Conservation (phyloP, 2,113 vertebrate species). For the Aix galericulata region DNA sequence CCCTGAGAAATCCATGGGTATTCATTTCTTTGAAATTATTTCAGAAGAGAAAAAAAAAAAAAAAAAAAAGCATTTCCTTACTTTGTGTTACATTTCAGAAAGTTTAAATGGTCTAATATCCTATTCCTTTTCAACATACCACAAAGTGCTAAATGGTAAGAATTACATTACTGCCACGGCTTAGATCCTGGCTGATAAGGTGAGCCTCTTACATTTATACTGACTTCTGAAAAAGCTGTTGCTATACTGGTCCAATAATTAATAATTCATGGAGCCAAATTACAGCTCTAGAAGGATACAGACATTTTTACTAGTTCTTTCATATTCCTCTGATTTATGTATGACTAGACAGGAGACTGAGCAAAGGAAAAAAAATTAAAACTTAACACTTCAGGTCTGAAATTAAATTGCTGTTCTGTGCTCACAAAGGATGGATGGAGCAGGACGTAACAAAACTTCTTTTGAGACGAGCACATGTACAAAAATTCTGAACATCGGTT, state of each 20-base stretch:
- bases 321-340: constrained; percentile 85
- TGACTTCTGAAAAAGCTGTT: constrained; percentile 79
- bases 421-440: not conserved
- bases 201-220: constrained; percentile 84
- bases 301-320: constrained; percentile 84
- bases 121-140: constrained; percentile 79
- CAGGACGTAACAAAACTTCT: not conserved
- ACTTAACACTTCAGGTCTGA: constrained; percentile 65
- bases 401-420: constrained; percentile 19
- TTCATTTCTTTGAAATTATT: constrained; percentile 44
- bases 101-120: constrained; percentile 82
- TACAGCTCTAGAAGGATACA: constrained; percentile 85
- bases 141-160: constrained; percentile 89
- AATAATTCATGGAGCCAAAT: constrained; percentile 93
- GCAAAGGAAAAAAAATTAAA: constrained; percentile 51
- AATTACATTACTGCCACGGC: constrained; percentile 83
- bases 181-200: constrained; percentile 89
- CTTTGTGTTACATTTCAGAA: constrained; percentile 81
- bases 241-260: constrained; percentile 82
- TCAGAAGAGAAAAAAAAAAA: not conserved
- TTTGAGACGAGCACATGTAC: not conserved
- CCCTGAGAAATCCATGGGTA: constrained; percentile 28
- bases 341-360: constrained; percentile 57
- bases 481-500: not conserved
- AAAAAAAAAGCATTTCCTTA: constrained; percentile 56